These are phyloP conservation scores for Drosophila micromelanica DNA, from an alignment of 1,140 invertebrate genomes.

Conservation along the genomic window DNA sequence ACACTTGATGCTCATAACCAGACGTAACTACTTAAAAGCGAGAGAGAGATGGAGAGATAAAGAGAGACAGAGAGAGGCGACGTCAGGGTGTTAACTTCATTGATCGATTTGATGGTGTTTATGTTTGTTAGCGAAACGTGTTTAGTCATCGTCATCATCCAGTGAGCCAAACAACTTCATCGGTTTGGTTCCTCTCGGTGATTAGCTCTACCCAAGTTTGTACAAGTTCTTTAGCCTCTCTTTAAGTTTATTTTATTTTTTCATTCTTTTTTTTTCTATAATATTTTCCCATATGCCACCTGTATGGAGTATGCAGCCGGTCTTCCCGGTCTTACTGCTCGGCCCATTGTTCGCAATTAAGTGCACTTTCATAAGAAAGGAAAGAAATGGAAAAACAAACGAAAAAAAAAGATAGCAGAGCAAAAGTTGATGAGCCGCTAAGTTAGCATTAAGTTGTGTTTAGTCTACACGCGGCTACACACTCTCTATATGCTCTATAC, in stretches of 20 bases:
- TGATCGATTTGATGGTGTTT: conserved; percentile 35
- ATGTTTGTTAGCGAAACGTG: conserved; percentile 27
- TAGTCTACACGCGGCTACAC: background rate
- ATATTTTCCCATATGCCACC: conserved; percentile 34
- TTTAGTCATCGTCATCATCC: conserved; percentile 23
- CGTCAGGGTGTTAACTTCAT: conserved; percentile 14
- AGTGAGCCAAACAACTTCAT: conserved; percentile 14
- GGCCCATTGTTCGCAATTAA: conserved; percentile 36
- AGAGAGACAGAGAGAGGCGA: background rate
- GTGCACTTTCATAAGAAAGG: conserved; percentile 37
- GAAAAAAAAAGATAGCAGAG: conserved; percentile 22
- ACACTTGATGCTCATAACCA: background rate
- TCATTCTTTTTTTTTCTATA: background rate
- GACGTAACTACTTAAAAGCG: background rate
- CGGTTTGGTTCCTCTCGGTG: conserved; percentile 11
- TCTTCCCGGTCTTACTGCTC: conserved; percentile 17
- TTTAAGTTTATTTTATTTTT: background rate
- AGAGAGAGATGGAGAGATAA: background rate
- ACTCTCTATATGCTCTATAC: background rate
- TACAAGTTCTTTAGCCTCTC: conserved; percentile 19
- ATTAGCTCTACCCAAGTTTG: conserved; percentile 15
- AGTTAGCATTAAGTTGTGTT: conserved; percentile 11
- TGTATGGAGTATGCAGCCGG: background rate
- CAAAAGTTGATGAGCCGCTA: conserved; percentile 65
- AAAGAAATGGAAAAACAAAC: conserved; percentile 20